Evolutionary conservation across 2,888 invertebrate genomes (phyloP), one percentile per base, ranked within the genome.

Genomic region (Melitaea athalia): DNA sequence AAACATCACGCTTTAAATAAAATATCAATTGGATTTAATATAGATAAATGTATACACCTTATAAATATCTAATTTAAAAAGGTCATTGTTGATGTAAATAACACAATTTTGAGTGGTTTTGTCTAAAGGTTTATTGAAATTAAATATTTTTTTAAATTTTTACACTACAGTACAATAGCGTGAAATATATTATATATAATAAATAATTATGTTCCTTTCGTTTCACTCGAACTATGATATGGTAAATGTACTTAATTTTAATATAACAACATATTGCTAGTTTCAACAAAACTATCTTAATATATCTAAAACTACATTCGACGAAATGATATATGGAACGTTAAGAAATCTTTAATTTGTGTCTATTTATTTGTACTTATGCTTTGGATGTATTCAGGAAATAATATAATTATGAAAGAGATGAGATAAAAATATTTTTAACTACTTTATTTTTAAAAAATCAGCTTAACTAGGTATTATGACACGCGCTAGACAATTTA

Each of bases 221-320:
- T 62, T 69, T 77, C 81, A 76, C 59, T 69, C 70, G 14, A 31
- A 55, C 68, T 80, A 80, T 87, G 87, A 86, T 86, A 87, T 88
- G 86, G 78, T 84, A 47, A 63, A 82, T 75, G 75, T 79, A 74
- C 76, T 75, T 74, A 75, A 74, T 74, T 49, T 60, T 38, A 47
- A 38, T 31, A 24, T 63, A 62, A 63, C 50, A 47, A 66, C 33
- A 57, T 42, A 15, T 42, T 15, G 38, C 42, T 42, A 42, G 3
- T 55, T 15, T 52, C 24, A 52, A 52, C 24, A 52, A 52, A n/a
- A 49, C 47, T 49, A 52, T 52, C n/a, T 67, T 53, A 45, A 24
- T 57, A 33, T 33, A 55, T 55, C 53, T 55, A 15, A 42, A 42
- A 42, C 42, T 57, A 57, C 57, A 15, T 42, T 38, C 38, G 4